Percentiles rank a stretch among this genome's conserved stretches.
Evolutionary conservation across 2,888 invertebrate genomes (phyloP).

Genomic region (Rotaria macrura): DNA sequence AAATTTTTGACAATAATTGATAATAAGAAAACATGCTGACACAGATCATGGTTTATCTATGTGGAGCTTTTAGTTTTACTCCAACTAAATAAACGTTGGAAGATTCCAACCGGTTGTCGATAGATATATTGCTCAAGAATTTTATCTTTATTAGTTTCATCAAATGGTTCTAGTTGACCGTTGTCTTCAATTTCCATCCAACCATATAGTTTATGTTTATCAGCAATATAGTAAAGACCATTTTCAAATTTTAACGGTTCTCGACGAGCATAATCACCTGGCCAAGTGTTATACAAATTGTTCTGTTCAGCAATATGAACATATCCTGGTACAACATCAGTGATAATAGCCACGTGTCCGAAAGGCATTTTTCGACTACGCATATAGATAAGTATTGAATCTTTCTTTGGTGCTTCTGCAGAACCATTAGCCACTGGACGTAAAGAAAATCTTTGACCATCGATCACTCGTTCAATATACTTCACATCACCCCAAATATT

Average conservation of each 20-base stretch:
- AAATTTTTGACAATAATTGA: too few species aligned
- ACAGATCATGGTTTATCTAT: too few species aligned
- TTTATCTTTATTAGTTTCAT: background rate
- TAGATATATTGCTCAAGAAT: background rate
- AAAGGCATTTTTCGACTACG: background rate
- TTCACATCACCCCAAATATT: background rate
- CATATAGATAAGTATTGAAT: background rate
- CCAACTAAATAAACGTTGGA: background rate
- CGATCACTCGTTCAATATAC: background rate
- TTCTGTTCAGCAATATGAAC: constrained; percentile 13
- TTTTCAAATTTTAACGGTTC: background rate
- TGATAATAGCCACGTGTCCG: background rate
- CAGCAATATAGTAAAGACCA: background rate
- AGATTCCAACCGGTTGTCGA: background rate
- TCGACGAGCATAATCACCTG: background rate
- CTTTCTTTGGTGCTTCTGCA: background rate
- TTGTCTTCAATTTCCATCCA: background rate
- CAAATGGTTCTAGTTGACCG: background rate
- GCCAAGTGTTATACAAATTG: background rate
- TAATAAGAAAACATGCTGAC: too few species aligned
- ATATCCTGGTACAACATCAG: background rate
- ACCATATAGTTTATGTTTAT: background rate
- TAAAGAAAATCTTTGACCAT: background rate
- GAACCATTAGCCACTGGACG: background rate
- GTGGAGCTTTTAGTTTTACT: background rate